Evolutionary conservation across 2,888 invertebrate species (phyloP).

Genomic region (Biston betularia): DNA sequence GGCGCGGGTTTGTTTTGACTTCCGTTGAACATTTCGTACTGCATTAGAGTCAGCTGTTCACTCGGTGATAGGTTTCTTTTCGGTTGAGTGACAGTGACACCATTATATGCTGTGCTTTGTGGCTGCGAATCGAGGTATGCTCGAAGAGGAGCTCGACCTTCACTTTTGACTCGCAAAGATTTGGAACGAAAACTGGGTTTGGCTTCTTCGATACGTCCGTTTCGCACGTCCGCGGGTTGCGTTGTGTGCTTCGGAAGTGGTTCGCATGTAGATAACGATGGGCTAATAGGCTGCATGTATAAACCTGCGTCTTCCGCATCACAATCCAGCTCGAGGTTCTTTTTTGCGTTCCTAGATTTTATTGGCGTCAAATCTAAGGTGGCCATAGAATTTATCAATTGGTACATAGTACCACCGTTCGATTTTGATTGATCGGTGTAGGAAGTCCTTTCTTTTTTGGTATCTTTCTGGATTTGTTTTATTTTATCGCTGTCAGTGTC

Average conservation of each 20-base stretch:
- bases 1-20: conserved; percentile 64
- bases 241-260: conserved; percentile 77
- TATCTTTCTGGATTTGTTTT: conserved; percentile 72
- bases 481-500: conserved; percentile 82
- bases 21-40: conserved; percentile 77
- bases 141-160: conserved; percentile 78
- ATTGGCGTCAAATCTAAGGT: conserved; percentile 77
- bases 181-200: conserved; percentile 84
- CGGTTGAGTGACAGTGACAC: conserved; percentile 83
- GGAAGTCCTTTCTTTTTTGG: conserved; percentile 63
- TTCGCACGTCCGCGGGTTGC: conserved; percentile 72
- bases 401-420: conserved; percentile 73
- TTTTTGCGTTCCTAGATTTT: conserved; percentile 71
- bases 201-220: conserved; percentile 74
- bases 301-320: conserved; percentile 81
- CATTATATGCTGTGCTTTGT: conserved; percentile 66
- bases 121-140: conserved; percentile 73
- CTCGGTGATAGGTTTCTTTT: conserved; percentile 83
- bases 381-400: conserved; percentile 81
- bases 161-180: conserved; percentile 83
- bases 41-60: conserved; percentile 82
- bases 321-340: conserved; percentile 67
- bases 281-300: conserved; percentile 79
- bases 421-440: conserved; percentile 51
- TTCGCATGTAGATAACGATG: conserved; percentile 80